phyloP scores from a whole-genome alignment of 2,888 invertebrate genomes.

The Leptopilina myrica region DNA sequence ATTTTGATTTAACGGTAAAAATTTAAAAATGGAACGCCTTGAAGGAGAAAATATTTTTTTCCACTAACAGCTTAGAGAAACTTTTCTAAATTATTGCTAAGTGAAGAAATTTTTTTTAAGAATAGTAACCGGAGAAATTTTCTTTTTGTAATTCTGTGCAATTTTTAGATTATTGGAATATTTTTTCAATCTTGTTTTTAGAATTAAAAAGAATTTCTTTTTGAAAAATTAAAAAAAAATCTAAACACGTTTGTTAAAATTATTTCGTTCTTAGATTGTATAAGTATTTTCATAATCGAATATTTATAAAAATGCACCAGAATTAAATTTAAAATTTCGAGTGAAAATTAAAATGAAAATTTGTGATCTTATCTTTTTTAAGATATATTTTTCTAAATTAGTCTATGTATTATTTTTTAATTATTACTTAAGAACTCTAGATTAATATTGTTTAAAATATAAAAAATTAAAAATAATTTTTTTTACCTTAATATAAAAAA shows the following conservation, averaged over 20 bases:
- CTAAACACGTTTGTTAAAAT: background rate
- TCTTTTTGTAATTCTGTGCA: constrained; percentile 10
- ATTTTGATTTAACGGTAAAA: too few relatives aligned
- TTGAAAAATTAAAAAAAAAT: background rate
- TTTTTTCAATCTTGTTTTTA: constrained; percentile 9
- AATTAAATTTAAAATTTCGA: constrained; percentile 1
- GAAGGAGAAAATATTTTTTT: too few relatives aligned
- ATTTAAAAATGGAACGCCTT: too few relatives aligned
- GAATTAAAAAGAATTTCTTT: background rate
- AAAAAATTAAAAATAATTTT: too few relatives aligned
- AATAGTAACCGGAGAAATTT: background rate
- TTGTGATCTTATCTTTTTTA: background rate
- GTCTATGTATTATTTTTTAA: constrained; percentile 8
- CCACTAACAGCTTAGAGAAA: too few relatives aligned
- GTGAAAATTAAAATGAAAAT: constrained; percentile 14
- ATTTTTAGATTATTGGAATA: constrained; percentile 12
- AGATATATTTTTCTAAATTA: constrained; percentile 4
- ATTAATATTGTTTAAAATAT: background rate
- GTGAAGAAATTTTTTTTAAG: background rate
- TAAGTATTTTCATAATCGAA: constrained; percentile 24
- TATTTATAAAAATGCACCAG: background rate
- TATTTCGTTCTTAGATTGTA: constrained; percentile 7
- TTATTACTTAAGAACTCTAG: background rate
- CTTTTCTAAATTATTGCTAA: background rate
- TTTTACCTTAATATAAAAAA: background rate